A percentile compares a stretch with the other conserved stretches of the same genome.
Evolutionary conservation across 1,140 invertebrate species (phyloP).

Genomic region (Drosophila bifasciata): DNA sequence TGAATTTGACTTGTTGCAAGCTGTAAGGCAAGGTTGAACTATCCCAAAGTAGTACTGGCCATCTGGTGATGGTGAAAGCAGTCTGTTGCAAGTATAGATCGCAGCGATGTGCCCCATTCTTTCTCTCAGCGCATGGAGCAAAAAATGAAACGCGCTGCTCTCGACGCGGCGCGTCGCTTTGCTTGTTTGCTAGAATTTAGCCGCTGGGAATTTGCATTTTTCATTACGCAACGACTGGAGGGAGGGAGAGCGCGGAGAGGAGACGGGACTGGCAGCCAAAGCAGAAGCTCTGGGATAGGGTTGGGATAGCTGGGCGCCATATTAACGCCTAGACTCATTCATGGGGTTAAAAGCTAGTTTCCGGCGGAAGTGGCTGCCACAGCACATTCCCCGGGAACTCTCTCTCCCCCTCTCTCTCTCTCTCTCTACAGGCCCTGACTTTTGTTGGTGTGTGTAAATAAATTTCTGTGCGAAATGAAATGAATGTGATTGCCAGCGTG

Average conservation of each 20-base stretch:
- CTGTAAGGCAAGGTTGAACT: no score
- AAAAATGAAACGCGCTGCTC: conserved; percentile 55
- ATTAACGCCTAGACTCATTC: conserved; percentile 81
- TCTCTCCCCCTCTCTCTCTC: not conserved
- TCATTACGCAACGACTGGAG: conserved; percentile 67
- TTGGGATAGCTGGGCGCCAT: conserved; percentile 54
- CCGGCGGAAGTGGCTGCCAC: conserved; percentile 79
- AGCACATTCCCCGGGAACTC: conserved; percentile 53
- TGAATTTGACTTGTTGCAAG: no score
- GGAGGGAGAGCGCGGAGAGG: not conserved
- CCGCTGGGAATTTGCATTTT: conserved; percentile 82
- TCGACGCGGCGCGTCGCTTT: conserved; percentile 76
- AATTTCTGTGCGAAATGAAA: conserved; percentile 79
- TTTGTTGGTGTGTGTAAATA: conserved; percentile 71
- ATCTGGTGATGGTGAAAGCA: no score
- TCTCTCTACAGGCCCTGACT: conserved; percentile 3
- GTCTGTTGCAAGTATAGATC: no score
- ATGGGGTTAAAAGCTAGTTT: conserved; percentile 83
- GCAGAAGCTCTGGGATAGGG: conserved; percentile 27
- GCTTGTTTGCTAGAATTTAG: conserved; percentile 81
- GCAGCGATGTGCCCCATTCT: not conserved
- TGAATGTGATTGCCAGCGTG: conserved; percentile 76
- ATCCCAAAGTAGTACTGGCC: no score
- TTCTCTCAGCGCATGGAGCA: conserved; percentile 24
- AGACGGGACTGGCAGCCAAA: not conserved